phyloP scores from a whole-genome alignment of 2,888 invertebrate genomes.

The Alloscopus bannaensis region DNA sequence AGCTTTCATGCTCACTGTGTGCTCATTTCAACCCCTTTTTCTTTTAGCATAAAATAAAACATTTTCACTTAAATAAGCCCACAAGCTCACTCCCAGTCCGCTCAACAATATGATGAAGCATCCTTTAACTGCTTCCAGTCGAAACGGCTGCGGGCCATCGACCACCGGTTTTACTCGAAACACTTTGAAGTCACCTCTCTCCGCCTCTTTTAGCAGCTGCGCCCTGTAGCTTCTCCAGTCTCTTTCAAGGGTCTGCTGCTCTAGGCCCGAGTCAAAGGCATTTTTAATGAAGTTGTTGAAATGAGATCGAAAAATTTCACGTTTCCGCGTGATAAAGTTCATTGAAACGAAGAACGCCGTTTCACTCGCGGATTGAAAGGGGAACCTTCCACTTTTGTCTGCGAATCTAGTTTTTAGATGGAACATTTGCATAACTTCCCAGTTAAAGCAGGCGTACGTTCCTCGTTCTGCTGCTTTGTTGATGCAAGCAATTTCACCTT shows the following conservation, averaged over 20 bases:
- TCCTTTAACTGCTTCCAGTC: conserved; percentile 41
- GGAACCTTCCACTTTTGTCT: conserved; percentile 34
- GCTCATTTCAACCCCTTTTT: too few species aligned
- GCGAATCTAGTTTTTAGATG: conserved; percentile 27
- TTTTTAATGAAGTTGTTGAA: conserved; percentile 37
- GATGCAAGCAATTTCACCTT: conserved; percentile 21
- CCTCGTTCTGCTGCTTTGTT: conserved; percentile 8
- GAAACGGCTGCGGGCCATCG: conserved; percentile 17
- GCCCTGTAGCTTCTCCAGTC: conserved; percentile 38
- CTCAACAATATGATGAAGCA: conserved; percentile 31
- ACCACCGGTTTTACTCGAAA: neutral
- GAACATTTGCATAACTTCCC: conserved; percentile 39
- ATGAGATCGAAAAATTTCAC: conserved; percentile 37
- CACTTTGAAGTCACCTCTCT: neutral
- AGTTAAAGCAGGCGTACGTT: conserved; percentile 44
- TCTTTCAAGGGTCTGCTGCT: conserved; percentile 15
- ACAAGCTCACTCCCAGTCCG: neutral
- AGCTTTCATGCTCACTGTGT: too few species aligned
- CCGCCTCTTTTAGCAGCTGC: neutral
- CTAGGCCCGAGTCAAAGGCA: conserved; percentile 23
- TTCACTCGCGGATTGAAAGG: conserved; percentile 22
- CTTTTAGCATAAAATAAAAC: neutral
- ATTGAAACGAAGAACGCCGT: conserved; percentile 26
- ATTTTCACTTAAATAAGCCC: too few species aligned
- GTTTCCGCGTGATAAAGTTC: conserved; percentile 29